Conservation (phyloP, 30 jellyfish, hydroid and myxozoan species). For the Chrysaora quinquecirrha region DNA sequence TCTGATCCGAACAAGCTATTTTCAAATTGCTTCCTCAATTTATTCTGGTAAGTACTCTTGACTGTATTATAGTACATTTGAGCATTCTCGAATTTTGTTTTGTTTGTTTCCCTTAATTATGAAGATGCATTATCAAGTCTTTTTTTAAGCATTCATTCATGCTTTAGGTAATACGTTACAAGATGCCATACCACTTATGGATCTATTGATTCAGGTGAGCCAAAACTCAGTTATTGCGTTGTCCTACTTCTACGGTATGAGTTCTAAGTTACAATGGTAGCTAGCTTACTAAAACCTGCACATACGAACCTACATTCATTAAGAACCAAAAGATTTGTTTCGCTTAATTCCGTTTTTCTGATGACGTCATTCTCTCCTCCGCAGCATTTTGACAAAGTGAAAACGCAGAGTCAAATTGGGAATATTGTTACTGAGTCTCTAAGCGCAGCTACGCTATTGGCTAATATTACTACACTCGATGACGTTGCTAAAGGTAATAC, state of each 20-base stretch:
- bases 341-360: too few relatives aligned
- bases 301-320: too few relatives aligned
- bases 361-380: too few relatives aligned
- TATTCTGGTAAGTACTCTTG: constrained; percentile 61
- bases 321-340: too few relatives aligned
- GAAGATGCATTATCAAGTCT: too few relatives aligned
- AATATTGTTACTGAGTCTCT: constrained; percentile 66
- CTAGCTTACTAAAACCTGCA: too few relatives aligned
- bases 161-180: constrained; percentile 58
- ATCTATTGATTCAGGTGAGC: constrained; percentile 48
- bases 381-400: constrained; percentile 61
- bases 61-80: too few relatives aligned
- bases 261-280: too few relatives aligned
- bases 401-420: constrained; percentile 62
- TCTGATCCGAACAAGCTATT: constrained; percentile 61
- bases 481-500: constrained; percentile 64
- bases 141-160: neutral
- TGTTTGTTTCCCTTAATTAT: too few relatives aligned
- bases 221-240: too few relatives aligned
- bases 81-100: too few relatives aligned
- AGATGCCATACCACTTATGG: constrained; percentile 62
- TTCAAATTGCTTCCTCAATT: constrained; percentile 79
- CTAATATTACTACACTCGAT: constrained; percentile 69
- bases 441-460: constrained; percentile 72
- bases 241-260: too few relatives aligned